Evolutionary conservation across 2,113 vertebrate species (phyloP).

Genomic region (Macquaria ambigua): DNA sequence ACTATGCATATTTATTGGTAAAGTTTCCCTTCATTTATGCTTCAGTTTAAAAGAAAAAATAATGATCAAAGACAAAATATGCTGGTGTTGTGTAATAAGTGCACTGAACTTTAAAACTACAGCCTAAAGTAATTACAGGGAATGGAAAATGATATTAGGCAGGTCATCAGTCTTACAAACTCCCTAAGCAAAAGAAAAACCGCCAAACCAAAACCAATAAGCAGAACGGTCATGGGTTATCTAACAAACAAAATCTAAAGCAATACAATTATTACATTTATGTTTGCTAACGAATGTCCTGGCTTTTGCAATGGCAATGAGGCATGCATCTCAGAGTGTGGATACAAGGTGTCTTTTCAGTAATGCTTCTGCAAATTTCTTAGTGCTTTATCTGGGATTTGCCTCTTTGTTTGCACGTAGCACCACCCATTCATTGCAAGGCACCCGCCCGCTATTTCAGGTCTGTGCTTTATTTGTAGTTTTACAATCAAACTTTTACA

Average conservation of each 20-base stretch:
- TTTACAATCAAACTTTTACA: neutral
- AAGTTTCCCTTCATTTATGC: neutral
- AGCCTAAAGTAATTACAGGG: neutral
- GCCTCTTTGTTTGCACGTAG: neutral
- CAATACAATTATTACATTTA: neutral
- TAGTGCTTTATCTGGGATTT: neutral
- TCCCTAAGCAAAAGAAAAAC: neutral
- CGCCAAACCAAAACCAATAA: constrained; percentile 22
- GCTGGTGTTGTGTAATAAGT: neutral
- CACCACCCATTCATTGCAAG: neutral
- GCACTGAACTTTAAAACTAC: neutral
- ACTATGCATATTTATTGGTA: neutral
- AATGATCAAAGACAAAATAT: neutral
- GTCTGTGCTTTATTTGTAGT: neutral
- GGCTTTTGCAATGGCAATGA: neutral
- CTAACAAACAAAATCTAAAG: neutral
- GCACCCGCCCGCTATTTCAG: neutral
- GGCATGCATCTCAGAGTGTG: neutral
- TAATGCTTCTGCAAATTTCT: neutral
- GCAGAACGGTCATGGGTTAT: neutral
- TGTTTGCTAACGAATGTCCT: neutral
- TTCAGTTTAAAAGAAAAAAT: neutral
- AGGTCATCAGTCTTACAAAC: constrained; percentile 1
- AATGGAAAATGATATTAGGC: neutral
- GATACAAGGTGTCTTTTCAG: neutral